These are phyloP conservation scores for Chymomyza costata DNA, from an alignment of 1,140 invertebrate genomes.

Conservation along the genomic window DNA sequence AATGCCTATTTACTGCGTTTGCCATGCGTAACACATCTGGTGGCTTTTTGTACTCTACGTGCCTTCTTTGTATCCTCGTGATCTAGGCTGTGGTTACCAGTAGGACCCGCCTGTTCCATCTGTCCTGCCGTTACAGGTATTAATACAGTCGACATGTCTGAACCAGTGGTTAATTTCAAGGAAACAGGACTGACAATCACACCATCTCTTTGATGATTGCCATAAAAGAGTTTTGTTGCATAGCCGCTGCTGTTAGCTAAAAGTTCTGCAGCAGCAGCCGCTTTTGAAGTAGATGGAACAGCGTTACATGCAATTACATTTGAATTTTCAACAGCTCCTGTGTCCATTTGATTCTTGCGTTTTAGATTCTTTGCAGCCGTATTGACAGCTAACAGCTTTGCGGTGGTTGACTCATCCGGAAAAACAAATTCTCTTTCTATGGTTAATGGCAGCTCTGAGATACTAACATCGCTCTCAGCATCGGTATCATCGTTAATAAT, in stretches of 20 bases:
- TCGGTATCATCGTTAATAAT: constrained; percentile 66
- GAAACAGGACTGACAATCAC: constrained; percentile 68
- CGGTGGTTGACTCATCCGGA: constrained; percentile 64
- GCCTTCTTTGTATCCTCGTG: constrained; percentile 69
- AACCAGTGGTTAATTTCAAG: constrained; percentile 16
- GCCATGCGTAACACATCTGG: constrained; percentile 68
- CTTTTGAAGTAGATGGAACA: constrained; percentile 33
- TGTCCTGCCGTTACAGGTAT: constrained; percentile 7
- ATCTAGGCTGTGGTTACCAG: constrained; percentile 14
- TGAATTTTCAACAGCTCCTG: constrained; percentile 30
- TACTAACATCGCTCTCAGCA: constrained; percentile 28
- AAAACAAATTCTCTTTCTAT: constrained; percentile 42
- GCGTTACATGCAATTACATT: constrained; percentile 56
- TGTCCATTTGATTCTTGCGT: constrained; percentile 41
- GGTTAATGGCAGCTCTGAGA: constrained; percentile 14
- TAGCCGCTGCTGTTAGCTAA: constrained; percentile 33
- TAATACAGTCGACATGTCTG: background rate
- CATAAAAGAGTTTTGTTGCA: constrained; percentile 60
- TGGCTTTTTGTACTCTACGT: constrained; percentile 75
- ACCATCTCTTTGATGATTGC: constrained; percentile 57
- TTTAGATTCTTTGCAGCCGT: constrained; percentile 54
- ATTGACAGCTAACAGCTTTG: constrained; percentile 61
- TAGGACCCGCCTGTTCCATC: constrained; percentile 6
- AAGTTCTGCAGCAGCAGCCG: constrained; percentile 4
- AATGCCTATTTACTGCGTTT: constrained; percentile 73